A percentile compares a stretch with the other conserved stretches of the same genome.
These are phyloP conservation scores for Apis dorsata DNA, from an alignment of 1,140 invertebrate genomes.

Conservation along the genomic window DNA sequence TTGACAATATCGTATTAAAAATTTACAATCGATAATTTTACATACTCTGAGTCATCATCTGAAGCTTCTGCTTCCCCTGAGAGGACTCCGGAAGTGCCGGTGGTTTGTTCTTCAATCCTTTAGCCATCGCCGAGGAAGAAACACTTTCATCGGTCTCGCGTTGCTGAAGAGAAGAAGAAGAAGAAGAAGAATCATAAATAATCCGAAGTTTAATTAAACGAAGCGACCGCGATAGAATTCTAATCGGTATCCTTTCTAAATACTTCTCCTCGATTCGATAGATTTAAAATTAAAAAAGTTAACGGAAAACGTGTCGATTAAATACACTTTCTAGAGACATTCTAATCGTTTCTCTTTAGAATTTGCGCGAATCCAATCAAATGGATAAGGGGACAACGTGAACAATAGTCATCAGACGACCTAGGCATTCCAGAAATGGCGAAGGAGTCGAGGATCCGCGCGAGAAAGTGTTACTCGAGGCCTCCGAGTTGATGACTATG, in stretches of 20 bases:
- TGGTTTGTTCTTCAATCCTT: slow-evolving; percentile 70
- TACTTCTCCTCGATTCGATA: neutral
- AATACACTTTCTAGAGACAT: slow-evolving; percentile 5
- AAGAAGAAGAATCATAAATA: neutral
- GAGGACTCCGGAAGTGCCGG: slow-evolving; percentile 71
- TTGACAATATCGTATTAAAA: too few relatives aligned
- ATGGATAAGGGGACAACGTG: neutral
- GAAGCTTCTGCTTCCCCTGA: slow-evolving; percentile 70
- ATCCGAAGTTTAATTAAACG: too few relatives aligned
- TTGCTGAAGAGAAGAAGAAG: slow-evolving; percentile 39
- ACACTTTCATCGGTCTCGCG: slow-evolving; percentile 58
- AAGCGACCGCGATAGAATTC: too few relatives aligned
- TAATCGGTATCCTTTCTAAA: neutral
- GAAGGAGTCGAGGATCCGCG: neutral
- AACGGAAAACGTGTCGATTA: too few relatives aligned
- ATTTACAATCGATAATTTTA: slow-evolving; percentile 18
- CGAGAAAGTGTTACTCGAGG: neutral
- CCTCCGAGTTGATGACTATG: neutral
- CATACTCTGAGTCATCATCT: slow-evolving; percentile 81
- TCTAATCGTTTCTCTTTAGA: neutral
- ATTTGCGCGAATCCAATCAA: neutral
- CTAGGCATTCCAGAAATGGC: slow-evolving; percentile 13
- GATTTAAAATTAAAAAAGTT: neutral
- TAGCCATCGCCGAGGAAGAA: slow-evolving; percentile 62
- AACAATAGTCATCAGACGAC: slow-evolving; percentile 28